Percentiles rank a stretch among this genome's conserved stretches.
These are phyloP conservation scores for Oscheius sp. DNA, from an alignment of 1,140 invertebrate genomes.

Conservation along the genomic window DNA sequence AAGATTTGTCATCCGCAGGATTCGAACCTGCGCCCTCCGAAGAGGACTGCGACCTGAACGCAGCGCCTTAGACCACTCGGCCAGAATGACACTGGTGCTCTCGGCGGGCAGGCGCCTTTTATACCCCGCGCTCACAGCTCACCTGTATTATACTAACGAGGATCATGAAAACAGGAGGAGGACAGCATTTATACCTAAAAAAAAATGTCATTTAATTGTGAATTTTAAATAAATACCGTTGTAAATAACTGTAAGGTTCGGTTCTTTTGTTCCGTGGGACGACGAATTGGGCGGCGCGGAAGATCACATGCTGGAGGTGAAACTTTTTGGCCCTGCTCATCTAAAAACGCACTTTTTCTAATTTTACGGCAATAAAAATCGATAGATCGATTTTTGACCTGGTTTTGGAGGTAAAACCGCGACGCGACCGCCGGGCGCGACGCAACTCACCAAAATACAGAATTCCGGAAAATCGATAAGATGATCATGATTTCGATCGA, in stretches of 20 bases:
- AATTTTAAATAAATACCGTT: constrained; percentile 14
- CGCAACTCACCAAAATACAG: constrained; percentile 35
- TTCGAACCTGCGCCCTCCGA: too few species aligned
- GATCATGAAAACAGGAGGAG: constrained; percentile 38
- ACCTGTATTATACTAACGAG: constrained; percentile 31
- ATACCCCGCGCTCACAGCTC: too few species aligned
- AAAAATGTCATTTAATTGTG: constrained; percentile 1
- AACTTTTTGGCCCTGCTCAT: constrained; percentile 39
- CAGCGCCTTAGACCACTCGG: too few species aligned
- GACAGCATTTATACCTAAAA: constrained; percentile 35
- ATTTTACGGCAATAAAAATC: not conserved
- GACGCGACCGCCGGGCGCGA: not conserved
- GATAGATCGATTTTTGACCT: not conserved
- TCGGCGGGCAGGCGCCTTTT: too few species aligned
- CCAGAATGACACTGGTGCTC: too few species aligned
- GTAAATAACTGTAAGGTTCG: constrained; percentile 37
- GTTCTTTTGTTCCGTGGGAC: constrained; percentile 34
- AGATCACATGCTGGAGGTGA: constrained; percentile 36
- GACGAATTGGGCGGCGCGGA: constrained; percentile 40
- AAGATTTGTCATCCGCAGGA: too few species aligned
- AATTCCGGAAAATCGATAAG: constrained; percentile 44
- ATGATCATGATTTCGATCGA: constrained; percentile 40
- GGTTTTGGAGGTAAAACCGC: too few species aligned
- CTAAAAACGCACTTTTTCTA: not conserved
- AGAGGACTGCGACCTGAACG: too few species aligned